Evolutionary conservation across 1,140 invertebrate species (phyloP), one percentile per base, ranked within the genome.

Genomic region (Tenebrio molitor): DNA sequence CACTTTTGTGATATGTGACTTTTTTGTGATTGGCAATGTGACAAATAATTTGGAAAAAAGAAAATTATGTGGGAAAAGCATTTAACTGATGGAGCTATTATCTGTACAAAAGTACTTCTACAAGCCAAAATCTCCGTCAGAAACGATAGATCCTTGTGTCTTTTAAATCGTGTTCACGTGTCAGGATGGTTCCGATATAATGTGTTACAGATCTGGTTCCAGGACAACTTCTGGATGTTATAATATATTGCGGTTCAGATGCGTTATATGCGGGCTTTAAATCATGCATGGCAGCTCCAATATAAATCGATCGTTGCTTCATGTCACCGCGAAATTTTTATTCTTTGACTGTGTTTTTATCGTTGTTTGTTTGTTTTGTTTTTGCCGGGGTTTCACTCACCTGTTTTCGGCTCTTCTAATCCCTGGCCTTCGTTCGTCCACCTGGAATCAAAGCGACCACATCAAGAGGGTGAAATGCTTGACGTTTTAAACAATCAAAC

Each of bases 401-500:
- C 78, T 78, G 34, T 73, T 69, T 74, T 81, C 77, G 44, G 73
- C 33, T 75, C 68, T 73, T 69, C 74, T 74, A 63, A 75, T 74
- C 34, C 68, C 62, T 29, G 64, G 63, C 74, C 76, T 69, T 25
- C 76, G 69, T 19, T 80, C 79, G 39, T 81, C 79, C 72, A 79
- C 79, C 79, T 81, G 77, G 63, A 81, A 81, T 76, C 72, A 79
- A 81, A 81, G 58, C 76, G 69, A 75, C 67, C 72, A 75, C 71
- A 74, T 77, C 71, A 79, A 76, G 12, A 23, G 53, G 25, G 1
- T n/a, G 36, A 39, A 33, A 39, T 39, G 36, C 36, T 39, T 39
- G 5, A 39, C 36, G 36, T 39, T 39, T 39, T 39, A 5, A n/a
- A 12, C 36, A 39, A 39, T 39, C 36, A 39, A 39, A 39, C 36